Evolutionary conservation across 2,888 invertebrate genomes (phyloP).

Genomic region (Tetragnatha montana): DNA sequence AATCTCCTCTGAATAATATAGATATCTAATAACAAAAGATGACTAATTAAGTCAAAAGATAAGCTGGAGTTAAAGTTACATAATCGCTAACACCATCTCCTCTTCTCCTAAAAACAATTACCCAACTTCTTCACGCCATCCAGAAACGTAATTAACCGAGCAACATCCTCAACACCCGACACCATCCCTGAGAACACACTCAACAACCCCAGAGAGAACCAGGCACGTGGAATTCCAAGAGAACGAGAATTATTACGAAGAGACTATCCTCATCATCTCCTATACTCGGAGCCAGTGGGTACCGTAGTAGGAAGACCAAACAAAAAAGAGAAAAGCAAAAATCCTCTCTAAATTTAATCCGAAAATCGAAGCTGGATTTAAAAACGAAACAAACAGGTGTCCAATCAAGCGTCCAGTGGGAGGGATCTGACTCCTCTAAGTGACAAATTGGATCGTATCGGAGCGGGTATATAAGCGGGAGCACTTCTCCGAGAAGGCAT

Average conservation of each 20-base stretch:
- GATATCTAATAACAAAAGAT: too few relatives aligned
- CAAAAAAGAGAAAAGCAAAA: conserved; percentile 6
- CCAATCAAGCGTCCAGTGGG: conserved; percentile 58
- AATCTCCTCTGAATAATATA: too few relatives aligned
- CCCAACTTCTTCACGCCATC: background rate
- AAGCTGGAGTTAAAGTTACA: too few relatives aligned
- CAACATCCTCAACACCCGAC: too few relatives aligned
- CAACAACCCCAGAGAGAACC: background rate
- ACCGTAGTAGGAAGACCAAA: conserved; percentile 39
- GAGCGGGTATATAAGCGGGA: conserved; percentile 49
- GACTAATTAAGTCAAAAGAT: too few relatives aligned
- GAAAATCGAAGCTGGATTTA: conserved; percentile 37
- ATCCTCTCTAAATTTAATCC: conserved; percentile 58
- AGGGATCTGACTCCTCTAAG: conserved; percentile 50
- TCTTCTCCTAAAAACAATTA: background rate
- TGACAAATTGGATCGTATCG: background rate
- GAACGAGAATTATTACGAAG: background rate
- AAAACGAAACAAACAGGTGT: conserved; percentile 7
- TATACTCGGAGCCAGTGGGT: conserved; percentile 36
- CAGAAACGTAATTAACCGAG: too few relatives aligned
- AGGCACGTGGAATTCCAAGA: conserved; percentile 26
- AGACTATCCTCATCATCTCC: conserved; percentile 27
- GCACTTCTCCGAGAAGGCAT: background rate
- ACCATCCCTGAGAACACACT: too few relatives aligned
- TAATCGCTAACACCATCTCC: background rate